Evolutionary conservation across 2,797 vertebrate genomes (phyloP).

Genomic region (Peromyscus attwateri): DNA sequence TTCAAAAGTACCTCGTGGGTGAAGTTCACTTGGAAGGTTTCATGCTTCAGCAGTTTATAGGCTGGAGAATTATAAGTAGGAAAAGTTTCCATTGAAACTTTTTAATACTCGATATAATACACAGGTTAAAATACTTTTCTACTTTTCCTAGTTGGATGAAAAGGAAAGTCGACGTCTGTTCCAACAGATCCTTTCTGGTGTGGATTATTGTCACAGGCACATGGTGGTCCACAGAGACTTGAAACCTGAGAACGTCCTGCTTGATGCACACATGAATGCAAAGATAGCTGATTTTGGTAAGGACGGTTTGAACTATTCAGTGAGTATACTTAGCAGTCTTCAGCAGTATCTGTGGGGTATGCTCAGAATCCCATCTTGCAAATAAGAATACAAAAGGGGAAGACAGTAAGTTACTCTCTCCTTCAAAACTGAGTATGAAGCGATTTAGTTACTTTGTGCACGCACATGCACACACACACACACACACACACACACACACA

Average conservation of each 20-base stretch:
- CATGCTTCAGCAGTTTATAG: neutral
- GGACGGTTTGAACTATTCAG: constrained; percentile 63
- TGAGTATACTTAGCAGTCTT: neutral
- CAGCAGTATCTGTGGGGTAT: neutral
- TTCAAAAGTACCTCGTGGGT: neutral
- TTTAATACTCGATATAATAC: neutral
- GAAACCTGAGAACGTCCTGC: constrained; percentile 98
- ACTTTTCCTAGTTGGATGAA: constrained; percentile 93
- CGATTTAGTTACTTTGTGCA: neutral
- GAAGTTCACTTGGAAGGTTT: constrained; percentile 25
- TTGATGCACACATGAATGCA: constrained; percentile 99
- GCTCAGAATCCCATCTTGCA: neutral
- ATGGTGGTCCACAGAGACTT: constrained; percentile 99
- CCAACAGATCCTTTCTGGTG: constrained; percentile 99
- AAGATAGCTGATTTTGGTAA: constrained; percentile 99
- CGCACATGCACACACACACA: fast-evolving
- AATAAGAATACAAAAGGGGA: neutral
- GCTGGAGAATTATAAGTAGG: constrained; percentile 1
- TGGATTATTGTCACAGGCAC: constrained; percentile 99
- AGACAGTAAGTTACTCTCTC: neutral
- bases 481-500: neutral
- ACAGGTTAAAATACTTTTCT: constrained; percentile 68
- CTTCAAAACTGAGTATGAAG: constrained; percentile 34
- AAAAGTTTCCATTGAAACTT: constrained; percentile 59
- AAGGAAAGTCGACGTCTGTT: constrained; percentile 98